phyloP scores from a whole-genome alignment of 2,797 vertebrate genomes.

The Pyrocephalus nanus region DNA sequence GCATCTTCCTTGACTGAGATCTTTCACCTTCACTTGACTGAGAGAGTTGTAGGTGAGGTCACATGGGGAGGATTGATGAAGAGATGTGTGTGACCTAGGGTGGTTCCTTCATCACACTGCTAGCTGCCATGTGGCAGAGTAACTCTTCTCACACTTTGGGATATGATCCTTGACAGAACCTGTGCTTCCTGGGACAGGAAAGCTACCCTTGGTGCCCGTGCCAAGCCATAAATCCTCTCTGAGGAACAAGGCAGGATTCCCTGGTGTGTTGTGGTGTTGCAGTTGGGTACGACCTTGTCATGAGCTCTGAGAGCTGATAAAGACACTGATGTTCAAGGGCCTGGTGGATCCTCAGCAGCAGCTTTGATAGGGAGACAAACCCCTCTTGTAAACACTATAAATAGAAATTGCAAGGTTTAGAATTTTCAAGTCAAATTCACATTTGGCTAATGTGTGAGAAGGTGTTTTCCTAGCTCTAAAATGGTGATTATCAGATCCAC shows the following conservation, averaged over 20 bases:
- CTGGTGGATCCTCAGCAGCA: background rate
- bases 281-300: background rate
- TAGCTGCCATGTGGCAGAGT: accelerated
- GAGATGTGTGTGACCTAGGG: accelerated
- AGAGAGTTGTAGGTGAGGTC: background rate
- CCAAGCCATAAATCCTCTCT: accelerated
- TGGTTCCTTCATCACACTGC: background rate
- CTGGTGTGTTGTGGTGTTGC: accelerated
- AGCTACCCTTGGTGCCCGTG: background rate
- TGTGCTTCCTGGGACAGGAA: background rate
- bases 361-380: background rate
- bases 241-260: background rate
- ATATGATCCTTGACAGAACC: background rate
- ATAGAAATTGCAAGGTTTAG: background rate
- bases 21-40: background rate
- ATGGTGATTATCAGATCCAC: background rate
- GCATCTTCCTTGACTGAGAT: background rate
- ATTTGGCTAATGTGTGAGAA: background rate
- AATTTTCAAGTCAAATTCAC: background rate
- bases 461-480: background rate
- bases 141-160: background rate
- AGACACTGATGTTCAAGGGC: accelerated
- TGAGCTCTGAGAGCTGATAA: background rate
- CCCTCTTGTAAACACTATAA: background rate
- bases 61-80: background rate